These are phyloP conservation scores for Kradibia gibbosae DNA, from an alignment of 1,140 invertebrate species.

Conservation along the genomic window DNA sequence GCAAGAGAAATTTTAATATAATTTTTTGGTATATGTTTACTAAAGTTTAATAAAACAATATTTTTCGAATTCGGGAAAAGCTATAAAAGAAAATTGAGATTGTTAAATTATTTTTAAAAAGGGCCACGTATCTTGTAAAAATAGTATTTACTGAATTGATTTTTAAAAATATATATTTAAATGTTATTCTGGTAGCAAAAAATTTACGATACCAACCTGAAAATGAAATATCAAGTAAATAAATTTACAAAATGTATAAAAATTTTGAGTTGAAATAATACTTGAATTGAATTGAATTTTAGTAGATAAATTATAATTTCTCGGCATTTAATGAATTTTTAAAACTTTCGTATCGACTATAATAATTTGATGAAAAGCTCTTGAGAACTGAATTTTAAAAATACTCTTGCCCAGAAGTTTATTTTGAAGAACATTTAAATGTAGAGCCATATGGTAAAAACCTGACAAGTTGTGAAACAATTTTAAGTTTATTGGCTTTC, in stretches of 20 bases:
- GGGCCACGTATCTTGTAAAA: no score
- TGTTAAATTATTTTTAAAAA: no score
- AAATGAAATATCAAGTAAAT: not conserved
- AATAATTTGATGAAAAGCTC: constrained; percentile 29
- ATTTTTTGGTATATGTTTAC: no score
- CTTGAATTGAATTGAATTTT: not conserved
- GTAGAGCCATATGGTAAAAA: constrained; percentile 34
- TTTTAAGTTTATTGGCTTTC: constrained; percentile 23
- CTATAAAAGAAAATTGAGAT: no score
- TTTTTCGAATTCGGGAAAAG: no score
- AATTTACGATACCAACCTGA: not conserved
- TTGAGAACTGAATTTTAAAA: constrained; percentile 43
- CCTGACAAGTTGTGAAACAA: constrained; percentile 34
- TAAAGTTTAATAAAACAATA: no score
- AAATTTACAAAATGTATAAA: not conserved
- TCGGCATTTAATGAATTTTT: constrained; percentile 20
- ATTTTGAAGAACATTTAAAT: constrained; percentile 28
- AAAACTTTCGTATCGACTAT: constrained; percentile 33
- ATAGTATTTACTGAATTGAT: no score
- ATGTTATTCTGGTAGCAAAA: not conserved
- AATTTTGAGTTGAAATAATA: not conserved
- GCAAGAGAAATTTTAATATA: no score
- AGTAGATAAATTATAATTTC: constrained; percentile 17
- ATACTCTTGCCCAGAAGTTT: constrained; percentile 33
- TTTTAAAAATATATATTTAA: not conserved